Conservation (phyloP, 2,113 vertebrate genomes). For the Arizona elegans region DNA sequence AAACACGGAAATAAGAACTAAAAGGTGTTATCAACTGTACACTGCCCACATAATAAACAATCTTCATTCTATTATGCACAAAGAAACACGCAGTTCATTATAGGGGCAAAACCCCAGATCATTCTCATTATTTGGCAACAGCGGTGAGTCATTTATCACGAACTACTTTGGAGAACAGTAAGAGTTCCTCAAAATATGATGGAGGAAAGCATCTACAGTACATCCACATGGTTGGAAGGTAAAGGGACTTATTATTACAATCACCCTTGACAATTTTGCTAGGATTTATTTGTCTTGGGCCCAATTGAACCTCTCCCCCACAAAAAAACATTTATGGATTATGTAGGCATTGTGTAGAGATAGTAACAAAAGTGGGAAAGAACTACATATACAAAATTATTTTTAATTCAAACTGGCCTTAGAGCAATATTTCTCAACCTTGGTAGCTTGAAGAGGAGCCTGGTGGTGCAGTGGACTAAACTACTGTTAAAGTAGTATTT, state of each 20-base stretch:
- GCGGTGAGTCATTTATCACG: neutral
- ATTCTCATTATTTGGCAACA: neutral
- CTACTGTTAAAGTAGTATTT: too few species aligned
- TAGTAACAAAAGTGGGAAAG: neutral
- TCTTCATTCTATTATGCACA: neutral
- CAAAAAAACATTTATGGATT: neutral
- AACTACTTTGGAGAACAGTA: neutral
- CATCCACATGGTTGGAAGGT: neutral
- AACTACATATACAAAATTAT: neutral
- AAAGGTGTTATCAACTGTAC: neutral
- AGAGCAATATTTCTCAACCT: neutral
- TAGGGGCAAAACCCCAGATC: neutral
- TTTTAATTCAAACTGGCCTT: neutral
- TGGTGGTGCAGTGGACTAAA: too few species aligned
- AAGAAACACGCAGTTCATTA: neutral
- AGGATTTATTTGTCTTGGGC: neutral
- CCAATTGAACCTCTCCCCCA: neutral
- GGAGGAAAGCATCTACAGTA: neutral
- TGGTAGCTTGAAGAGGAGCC: too few species aligned
- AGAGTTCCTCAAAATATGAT: neutral
- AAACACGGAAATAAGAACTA: slow-evolving; percentile 7
- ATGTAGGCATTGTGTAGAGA: neutral
- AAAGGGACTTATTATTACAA: too few species aligned
- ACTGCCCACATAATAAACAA: neutral
- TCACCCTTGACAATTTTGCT: neutral